A percentile compares a stretch with the other conserved stretches of the same genome.
phyloP scores from a whole-genome alignment of 92 coral and sea anemone species.

The Epizoanthus fatuus region DNA sequence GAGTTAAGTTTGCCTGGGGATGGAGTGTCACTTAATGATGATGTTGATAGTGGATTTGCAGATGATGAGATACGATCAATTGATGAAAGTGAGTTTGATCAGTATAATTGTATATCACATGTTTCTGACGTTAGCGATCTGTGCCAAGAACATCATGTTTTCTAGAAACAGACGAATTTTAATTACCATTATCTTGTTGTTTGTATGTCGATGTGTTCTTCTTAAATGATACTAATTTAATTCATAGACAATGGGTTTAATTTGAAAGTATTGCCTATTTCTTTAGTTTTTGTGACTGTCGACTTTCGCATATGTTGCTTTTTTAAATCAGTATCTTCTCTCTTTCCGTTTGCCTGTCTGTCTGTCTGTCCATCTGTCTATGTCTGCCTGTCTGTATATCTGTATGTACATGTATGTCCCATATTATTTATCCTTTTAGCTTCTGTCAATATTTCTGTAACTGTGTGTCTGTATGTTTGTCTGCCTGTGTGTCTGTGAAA shows the following conservation, averaged over 20 bases:
- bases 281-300: background rate
- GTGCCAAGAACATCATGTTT: background rate
- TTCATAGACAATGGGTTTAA: no score
- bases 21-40: slow-evolving; percentile 51
- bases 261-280: no score
- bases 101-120: background rate
- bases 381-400: background rate
- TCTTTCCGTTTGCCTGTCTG: background rate
- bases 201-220: no score
- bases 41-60: slow-evolving; percentile 74
- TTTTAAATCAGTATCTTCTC: background rate
- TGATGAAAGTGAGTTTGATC: slow-evolving; percentile 16
- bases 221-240: no score
- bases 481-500: background rate
- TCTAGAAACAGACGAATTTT: background rate
- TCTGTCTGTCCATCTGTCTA: background rate
- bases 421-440: background rate
- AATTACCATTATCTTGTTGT: background rate
- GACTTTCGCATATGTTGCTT: background rate
- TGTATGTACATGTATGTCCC: slow-evolving; percentile 2
- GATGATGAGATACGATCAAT: slow-evolving; percentile 54
- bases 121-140: background rate
- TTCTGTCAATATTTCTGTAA: background rate
- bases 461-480: background rate
- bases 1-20: slow-evolving; percentile 91